These are phyloP conservation scores for Sebastes diploproa DNA, from an alignment of 2,797 vertebrate species.

Conservation along the genomic window DNA sequence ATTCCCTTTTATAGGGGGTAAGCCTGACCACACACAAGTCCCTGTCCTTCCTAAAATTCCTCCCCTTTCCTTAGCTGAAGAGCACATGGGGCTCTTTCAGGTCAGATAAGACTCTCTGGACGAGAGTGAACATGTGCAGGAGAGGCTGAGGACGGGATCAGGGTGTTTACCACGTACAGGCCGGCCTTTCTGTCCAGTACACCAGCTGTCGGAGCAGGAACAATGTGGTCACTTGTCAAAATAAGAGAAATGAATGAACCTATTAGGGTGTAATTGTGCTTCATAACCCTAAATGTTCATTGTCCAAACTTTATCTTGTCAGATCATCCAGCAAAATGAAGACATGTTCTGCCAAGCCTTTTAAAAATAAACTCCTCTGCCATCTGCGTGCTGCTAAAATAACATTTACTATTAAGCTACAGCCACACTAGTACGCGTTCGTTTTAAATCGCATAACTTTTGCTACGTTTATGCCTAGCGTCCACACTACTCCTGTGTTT, in stretches of 20 bases:
- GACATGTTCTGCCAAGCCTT: background rate
- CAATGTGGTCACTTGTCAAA: conserved; percentile 72
- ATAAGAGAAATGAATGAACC: conserved; percentile 47
- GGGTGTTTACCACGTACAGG: conserved; percentile 62
- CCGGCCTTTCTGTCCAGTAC: conserved; percentile 53
- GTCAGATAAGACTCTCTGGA: conserved; percentile 61
- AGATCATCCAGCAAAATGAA: background rate
- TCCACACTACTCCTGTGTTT: background rate
- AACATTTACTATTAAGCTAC: conserved; percentile 7
- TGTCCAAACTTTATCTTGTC: conserved; percentile 27
- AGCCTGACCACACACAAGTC: conserved; percentile 60
- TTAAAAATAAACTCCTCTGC: background rate
- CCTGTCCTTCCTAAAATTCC: conserved; percentile 40
- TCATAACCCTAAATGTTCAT: conserved; percentile 26
- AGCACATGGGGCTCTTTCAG: conserved; percentile 56
- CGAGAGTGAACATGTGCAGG: conserved; percentile 70
- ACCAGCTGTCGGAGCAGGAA: conserved; percentile 72
- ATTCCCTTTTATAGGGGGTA: conserved; percentile 52
- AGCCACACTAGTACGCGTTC: background rate
- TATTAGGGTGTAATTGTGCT: conserved; percentile 44
- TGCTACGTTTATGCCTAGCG: background rate
- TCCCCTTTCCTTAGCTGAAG: conserved; percentile 31
- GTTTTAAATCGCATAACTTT: background rate
- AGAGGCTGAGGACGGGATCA: conserved; percentile 56
- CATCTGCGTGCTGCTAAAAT: conserved; percentile 17